Evolutionary conservation across 1,140 invertebrate genomes (phyloP).

Genomic region (Sitophilus oryzae): DNA sequence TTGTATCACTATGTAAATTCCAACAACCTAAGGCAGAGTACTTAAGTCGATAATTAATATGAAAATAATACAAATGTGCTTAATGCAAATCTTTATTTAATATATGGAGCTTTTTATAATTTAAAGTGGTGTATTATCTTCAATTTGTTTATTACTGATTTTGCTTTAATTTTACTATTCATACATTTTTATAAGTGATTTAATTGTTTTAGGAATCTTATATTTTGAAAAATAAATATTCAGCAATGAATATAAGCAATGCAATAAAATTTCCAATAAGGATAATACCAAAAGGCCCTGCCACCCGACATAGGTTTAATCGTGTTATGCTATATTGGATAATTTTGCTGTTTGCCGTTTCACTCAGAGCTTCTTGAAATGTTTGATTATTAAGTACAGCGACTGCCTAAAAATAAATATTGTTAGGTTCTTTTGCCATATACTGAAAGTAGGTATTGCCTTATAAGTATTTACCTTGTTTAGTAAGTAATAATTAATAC

Average conservation of each 20-base stretch:
- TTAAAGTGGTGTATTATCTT: neutral
- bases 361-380: neutral
- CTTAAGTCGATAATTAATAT: neutral
- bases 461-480: slow-evolving; percentile 6
- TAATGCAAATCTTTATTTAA: no score
- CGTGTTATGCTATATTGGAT: neutral
- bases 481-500: neutral
- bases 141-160: neutral
- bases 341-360: slow-evolving; percentile 1
- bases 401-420: neutral
- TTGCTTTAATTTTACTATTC: neutral
- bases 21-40: slow-evolving; percentile 47
- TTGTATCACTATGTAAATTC: slow-evolving; percentile 96
- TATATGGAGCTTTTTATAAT: no score
- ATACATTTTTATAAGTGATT: neutral
- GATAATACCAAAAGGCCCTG: slow-evolving; percentile 1
- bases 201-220: neutral
- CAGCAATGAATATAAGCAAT: neutral
- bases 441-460: no score
- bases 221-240: neutral
- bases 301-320: neutral
- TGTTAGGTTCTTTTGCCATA: neutral
- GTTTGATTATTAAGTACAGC: neutral
- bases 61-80: no score
- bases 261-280: neutral